Conservation (phyloP, 2,113 vertebrate genomes). For the Colius striatus region DNA sequence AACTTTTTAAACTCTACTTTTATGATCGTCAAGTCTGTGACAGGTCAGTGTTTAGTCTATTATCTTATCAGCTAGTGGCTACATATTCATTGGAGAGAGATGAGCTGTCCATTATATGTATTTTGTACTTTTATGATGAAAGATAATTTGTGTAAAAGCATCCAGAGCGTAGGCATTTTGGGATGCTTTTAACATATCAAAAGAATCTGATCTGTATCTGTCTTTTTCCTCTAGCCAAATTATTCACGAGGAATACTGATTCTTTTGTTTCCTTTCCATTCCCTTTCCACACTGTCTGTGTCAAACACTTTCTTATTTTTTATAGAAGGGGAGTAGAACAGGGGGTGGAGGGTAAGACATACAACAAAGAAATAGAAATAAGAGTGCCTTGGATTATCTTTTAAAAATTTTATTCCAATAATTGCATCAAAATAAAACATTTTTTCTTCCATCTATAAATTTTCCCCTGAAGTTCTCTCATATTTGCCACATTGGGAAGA, state of each 20-base stretch:
- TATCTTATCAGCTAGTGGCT: constrained; percentile 68
- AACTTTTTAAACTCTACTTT: constrained; percentile 68
- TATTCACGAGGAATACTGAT: constrained; percentile 63
- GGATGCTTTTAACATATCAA: constrained; percentile 74
- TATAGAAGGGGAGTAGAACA: not conserved
- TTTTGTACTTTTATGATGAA: constrained; percentile 71
- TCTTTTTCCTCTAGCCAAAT: constrained; percentile 61
- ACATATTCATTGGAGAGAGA: constrained; percentile 66
- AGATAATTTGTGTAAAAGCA: constrained; percentile 73
- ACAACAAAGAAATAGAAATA: not conserved
- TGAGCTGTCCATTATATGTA: constrained; percentile 68
- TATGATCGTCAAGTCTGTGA: constrained; percentile 36
- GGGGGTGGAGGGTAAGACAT: not conserved
- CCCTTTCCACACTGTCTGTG: not conserved
- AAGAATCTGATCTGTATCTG: constrained; percentile 65
- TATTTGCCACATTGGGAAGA: not conserved
- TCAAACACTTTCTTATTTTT: not conserved
- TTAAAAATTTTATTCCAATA: not conserved
- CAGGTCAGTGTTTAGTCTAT: constrained; percentile 63
- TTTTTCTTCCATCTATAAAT: not conserved
- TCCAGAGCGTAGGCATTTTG: constrained; percentile 61
- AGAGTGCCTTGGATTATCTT: not conserved
- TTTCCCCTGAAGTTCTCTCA: not conserved
- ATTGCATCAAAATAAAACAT: not conserved
- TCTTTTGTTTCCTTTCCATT: constrained; percentile 55